Conservation (phyloP, 2,797 vertebrate species). For the Molossus molossus region DNA sequence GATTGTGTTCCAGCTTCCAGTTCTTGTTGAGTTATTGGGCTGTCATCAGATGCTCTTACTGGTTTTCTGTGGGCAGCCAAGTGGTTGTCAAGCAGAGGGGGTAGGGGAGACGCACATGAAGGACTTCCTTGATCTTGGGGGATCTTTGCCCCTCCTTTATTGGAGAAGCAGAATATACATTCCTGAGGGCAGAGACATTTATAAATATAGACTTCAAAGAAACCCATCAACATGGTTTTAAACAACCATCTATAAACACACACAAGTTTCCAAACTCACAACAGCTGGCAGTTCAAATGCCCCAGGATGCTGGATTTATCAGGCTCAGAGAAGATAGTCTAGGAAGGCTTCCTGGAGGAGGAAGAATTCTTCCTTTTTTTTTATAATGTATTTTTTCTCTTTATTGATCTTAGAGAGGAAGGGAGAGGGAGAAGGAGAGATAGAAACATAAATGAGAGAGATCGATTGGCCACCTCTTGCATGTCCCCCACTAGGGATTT, state of each 20-base stretch:
- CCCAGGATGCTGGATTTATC: not conserved
- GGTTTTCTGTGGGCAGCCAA: not conserved
- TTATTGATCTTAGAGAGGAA: no score
- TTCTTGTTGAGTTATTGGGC: not conserved
- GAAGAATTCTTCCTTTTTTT: not conserved
- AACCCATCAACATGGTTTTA: slow-evolving; percentile 58
- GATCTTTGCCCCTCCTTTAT: not conserved
- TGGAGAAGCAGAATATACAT: slow-evolving; percentile 56
- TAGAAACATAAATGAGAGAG: no score
- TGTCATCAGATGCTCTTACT: not conserved
- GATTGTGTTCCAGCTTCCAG: not conserved
- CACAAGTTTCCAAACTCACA: slow-evolving; percentile 39
- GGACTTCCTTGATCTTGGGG: slow-evolving; percentile 23
- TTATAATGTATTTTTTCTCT: no score
- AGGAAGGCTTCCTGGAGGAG: slow-evolving; percentile 60
- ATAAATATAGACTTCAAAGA: slow-evolving; percentile 71
- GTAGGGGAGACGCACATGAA: not conserved
- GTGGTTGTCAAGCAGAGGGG: not conserved
- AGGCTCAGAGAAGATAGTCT: not conserved
- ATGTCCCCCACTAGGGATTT: no score
- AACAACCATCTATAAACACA: slow-evolving; percentile 66
- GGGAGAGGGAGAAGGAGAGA: no score
- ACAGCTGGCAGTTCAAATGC: slow-evolving; percentile 41
- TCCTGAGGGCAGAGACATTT: slow-evolving; percentile 52
- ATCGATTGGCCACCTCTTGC: no score